Evolutionary conservation across 2,888 invertebrate species (phyloP).

Genomic region (Macrosiphum euphorbiae): DNA sequence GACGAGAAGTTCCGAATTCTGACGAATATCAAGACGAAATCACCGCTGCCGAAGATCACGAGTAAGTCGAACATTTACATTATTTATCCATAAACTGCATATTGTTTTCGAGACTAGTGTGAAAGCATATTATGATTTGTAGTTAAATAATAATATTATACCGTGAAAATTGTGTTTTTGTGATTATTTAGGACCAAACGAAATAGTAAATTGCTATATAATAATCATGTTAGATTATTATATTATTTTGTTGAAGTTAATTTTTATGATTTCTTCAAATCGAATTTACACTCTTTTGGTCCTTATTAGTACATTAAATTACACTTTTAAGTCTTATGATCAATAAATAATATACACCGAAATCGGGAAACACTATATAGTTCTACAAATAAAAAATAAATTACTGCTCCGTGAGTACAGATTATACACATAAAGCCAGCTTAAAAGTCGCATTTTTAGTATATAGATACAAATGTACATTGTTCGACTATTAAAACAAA

Average conservation of each 20-base stretch:
- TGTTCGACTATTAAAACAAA: neutral
- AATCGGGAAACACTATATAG: neutral
- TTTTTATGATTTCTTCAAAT: neutral
- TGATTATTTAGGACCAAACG: neutral
- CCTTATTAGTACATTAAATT: neutral
- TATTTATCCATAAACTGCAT: neutral
- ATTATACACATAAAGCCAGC: neutral
- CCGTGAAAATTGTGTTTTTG: neutral
- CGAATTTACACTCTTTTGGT: neutral
- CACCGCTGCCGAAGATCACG: constrained; percentile 50
- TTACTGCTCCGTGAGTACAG: neutral
- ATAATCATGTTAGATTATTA: no score
- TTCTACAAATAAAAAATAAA: neutral
- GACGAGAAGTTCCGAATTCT: neutral
- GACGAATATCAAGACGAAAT: constrained; percentile 29
- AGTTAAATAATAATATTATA: neutral
- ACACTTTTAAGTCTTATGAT: neutral
- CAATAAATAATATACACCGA: neutral
- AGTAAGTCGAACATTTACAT: constrained; percentile 27
- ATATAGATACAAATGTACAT: neutral
- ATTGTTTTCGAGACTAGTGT: neutral
- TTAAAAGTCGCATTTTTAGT: neutral
- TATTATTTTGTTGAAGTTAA: neutral
- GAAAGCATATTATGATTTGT: neutral
- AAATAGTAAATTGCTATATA: no score